Percentiles rank a stretch among this genome's conserved stretches.
Conservation (phyloP, 2,113 vertebrate genomes). For the Conger conger region DNA sequence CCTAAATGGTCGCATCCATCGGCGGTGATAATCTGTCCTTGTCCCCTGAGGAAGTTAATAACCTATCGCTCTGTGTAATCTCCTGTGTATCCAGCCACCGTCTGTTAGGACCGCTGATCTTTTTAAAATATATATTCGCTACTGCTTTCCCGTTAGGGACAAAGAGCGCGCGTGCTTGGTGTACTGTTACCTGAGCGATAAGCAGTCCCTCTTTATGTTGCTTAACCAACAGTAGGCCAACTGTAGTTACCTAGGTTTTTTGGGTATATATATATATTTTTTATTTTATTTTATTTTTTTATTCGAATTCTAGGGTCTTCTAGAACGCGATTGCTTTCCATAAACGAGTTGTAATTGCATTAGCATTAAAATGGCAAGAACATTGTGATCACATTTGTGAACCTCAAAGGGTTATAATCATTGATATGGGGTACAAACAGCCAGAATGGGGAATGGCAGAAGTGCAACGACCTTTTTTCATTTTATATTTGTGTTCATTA, state of each 20-base stretch:
- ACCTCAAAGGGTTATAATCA: not conserved
- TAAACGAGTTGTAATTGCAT: too few species aligned
- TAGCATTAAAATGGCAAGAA: too few species aligned
- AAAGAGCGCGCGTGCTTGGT: not conserved
- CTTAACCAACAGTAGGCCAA: too few species aligned
- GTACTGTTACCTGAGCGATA: not conserved
- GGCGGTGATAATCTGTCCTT: not conserved
- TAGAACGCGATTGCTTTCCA: too few species aligned
- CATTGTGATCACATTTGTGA: too few species aligned
- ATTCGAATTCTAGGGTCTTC: too few species aligned
- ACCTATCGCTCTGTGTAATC: not conserved
- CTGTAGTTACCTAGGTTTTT: too few species aligned
- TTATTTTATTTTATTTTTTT: too few species aligned
- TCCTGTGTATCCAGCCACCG: not conserved
- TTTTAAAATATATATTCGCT: not conserved
- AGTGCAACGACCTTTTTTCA: not conserved
- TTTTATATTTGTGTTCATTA: too few species aligned
- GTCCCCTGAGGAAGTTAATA: not conserved
- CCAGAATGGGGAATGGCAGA: not conserved
- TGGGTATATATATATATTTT: too few species aligned
- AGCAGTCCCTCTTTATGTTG: too few species aligned
- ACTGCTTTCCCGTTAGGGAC: not conserved
- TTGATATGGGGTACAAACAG: not conserved
- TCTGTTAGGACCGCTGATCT: not conserved
- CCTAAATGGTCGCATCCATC: not conserved